phyloP scores from a whole-genome alignment of 2,113 vertebrate species.

The Psittacula cyanocephala region DNA sequence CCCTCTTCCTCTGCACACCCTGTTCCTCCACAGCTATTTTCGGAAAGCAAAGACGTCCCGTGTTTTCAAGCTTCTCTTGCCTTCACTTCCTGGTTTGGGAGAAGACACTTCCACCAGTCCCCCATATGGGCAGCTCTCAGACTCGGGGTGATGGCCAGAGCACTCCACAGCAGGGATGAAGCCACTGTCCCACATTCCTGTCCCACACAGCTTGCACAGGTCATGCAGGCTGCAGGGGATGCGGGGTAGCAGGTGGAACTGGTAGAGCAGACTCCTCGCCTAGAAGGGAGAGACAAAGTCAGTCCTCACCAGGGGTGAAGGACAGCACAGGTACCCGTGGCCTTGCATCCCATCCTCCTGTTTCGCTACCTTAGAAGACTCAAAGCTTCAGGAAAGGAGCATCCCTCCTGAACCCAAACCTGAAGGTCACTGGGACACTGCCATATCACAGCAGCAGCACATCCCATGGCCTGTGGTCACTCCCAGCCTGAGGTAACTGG shows the following conservation, averaged over 20 bases:
- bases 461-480: not conserved
- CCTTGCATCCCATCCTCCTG: not conserved
- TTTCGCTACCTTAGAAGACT: not conserved
- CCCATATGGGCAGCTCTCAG: constrained; percentile 90
- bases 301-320: not conserved
- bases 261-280: constrained; percentile 95
- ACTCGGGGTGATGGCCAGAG: constrained; percentile 87
- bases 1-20: not conserved
- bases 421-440: not conserved
- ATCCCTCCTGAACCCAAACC: not conserved
- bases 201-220: constrained; percentile 91
- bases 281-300: constrained; percentile 50
- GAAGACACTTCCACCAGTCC: constrained; percentile 79
- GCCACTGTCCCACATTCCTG: constrained; percentile 98
- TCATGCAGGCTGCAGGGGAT: constrained; percentile 96
- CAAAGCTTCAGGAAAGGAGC: not conserved
- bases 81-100: constrained; percentile 66
- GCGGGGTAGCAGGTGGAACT: constrained; percentile 91
- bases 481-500: rapidly evolving
- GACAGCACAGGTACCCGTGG: not conserved
- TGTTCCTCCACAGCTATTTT: constrained; percentile 75
- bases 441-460: not conserved
- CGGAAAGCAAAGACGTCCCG: constrained; percentile 88
- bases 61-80: constrained; percentile 79
- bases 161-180: constrained; percentile 95